These are phyloP conservation scores for Choristoneura fumiferana DNA, from an alignment of 1,140 invertebrate genomes.

Conservation along the genomic window DNA sequence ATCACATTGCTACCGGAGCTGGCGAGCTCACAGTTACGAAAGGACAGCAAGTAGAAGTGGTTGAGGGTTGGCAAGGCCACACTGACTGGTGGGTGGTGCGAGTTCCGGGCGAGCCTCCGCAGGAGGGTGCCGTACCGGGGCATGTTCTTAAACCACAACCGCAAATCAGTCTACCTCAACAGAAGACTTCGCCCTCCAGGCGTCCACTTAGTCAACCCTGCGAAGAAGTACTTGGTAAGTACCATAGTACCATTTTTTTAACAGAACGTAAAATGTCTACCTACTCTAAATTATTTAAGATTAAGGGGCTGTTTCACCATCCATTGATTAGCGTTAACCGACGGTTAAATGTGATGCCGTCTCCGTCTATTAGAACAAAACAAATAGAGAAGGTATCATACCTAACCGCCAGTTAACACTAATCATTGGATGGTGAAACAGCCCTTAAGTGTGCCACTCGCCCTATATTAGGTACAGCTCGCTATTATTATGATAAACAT, in stretches of 20 bases:
- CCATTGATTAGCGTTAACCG: too few relatives aligned
- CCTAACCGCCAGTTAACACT: too few relatives aligned
- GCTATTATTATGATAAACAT: too few relatives aligned
- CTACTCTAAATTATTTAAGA: too few relatives aligned
- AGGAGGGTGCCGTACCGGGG: constrained; percentile 91
- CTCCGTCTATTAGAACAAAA: too few relatives aligned
- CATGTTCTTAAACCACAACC: constrained; percentile 89
- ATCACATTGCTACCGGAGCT: constrained; percentile 85
- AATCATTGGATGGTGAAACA: too few relatives aligned
- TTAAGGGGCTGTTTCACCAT: too few relatives aligned
- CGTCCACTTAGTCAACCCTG: constrained; percentile 59
- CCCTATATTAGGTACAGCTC: too few relatives aligned
- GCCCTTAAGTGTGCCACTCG: too few relatives aligned
- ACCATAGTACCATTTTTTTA: neutral
- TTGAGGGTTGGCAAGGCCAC: constrained; percentile 83
- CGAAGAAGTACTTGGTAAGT: constrained; percentile 60
- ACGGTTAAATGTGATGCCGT: too few relatives aligned
- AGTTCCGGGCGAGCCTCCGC: constrained; percentile 80
- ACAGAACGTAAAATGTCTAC: neutral
- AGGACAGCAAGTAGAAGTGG: constrained; percentile 94
- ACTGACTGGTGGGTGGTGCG: constrained; percentile 83
- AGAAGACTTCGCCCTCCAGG: constrained; percentile 82
- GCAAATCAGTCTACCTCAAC: constrained; percentile 67
- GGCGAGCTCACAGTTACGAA: constrained; percentile 89
- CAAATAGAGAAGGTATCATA: too few relatives aligned